Evolutionary conservation across 2,113 vertebrate genomes (phyloP), one percentile per base, ranked within the genome.

Genomic region (Cyprinodon brontotheroides): DNA sequence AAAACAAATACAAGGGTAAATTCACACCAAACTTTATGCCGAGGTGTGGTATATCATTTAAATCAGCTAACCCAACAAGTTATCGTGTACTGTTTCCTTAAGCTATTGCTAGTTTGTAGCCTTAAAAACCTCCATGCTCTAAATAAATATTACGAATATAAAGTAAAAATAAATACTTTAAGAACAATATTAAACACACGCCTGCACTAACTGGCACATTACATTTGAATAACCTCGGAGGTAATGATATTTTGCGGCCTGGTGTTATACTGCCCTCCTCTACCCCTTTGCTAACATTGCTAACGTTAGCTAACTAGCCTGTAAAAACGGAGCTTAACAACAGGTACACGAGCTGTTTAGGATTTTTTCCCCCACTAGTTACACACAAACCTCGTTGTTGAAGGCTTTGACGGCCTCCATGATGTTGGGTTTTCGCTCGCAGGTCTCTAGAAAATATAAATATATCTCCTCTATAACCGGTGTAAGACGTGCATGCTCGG

Each of bases 401-500:
- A 95, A 95, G 61, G 93, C 85, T 92, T 95, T 95, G 57, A 95
- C 95, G 68, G 95, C 95, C 93, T 95, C 95, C 95, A 95, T 95
- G 68, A 64, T 91, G 89, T 60, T 59, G 68, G 47, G 7, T 77
- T 70, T 84, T 48, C 71, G 80, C 75, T 92, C 63, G 65, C 75
- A 76, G 80, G 17, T 61, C 67, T 50, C 83, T 83, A 68, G 68
- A 75, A 87, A 77, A 66, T 83, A 87, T 89, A 89, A 71, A 86
- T 59, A 68, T 65, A 80, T 82, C 84, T 81, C 83, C 79, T 87
- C 89, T 79, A 73, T 85, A 87, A 82, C 87, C 84, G 88, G 89
- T 85, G 84, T 47, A 57, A 87, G 74, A 80, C 83, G 70, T 87
- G 92, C 92, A 92, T 92, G 92, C 91, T 90, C 90, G 82, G 82